These are phyloP conservation scores for Eilema griseolum DNA, from an alignment of 2,888 invertebrate species.

Conservation along the genomic window DNA sequence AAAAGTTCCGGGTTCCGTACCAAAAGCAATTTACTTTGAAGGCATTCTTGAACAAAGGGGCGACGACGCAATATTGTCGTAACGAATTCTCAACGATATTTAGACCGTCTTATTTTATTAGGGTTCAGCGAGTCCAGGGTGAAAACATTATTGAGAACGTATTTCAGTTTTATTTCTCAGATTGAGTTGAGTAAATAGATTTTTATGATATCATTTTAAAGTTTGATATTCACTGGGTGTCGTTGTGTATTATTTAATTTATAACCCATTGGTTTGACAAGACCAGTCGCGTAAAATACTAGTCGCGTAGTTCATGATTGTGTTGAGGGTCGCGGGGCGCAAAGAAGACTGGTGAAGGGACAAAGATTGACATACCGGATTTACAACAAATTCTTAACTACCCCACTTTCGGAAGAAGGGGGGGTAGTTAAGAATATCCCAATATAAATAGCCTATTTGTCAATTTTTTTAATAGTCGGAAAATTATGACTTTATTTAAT, in stretches of 20 bases:
- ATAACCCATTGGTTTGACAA: background rate
- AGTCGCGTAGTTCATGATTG: too few species aligned
- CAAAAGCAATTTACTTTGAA: conserved; percentile 69
- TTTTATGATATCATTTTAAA: conserved; percentile 10
- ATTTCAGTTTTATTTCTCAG: conserved; percentile 26
- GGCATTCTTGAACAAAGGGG: conserved; percentile 53
- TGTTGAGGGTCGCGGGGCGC: too few species aligned
- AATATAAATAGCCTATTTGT: too few species aligned
- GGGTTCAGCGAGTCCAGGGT: conserved; percentile 34
- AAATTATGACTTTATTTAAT: too few species aligned
- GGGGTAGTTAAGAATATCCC: too few species aligned
- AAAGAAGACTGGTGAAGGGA: too few species aligned
- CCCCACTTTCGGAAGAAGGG: too few species aligned
- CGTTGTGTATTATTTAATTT: background rate
- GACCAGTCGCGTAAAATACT: too few species aligned
- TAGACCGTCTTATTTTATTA: conserved; percentile 50
- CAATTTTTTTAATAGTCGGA: too few species aligned
- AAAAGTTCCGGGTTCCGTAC: conserved; percentile 58
- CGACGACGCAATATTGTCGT: conserved; percentile 52
- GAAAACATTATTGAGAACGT: conserved; percentile 39
- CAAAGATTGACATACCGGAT: too few species aligned
- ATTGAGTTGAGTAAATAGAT: conserved; percentile 16
- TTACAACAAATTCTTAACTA: too few species aligned
- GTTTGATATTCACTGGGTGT: background rate
- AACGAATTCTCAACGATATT: conserved; percentile 50